These are phyloP conservation scores for Tragelaphus scriptus DNA, from an alignment of 2,113 vertebrate species.

Conservation along the genomic window DNA sequence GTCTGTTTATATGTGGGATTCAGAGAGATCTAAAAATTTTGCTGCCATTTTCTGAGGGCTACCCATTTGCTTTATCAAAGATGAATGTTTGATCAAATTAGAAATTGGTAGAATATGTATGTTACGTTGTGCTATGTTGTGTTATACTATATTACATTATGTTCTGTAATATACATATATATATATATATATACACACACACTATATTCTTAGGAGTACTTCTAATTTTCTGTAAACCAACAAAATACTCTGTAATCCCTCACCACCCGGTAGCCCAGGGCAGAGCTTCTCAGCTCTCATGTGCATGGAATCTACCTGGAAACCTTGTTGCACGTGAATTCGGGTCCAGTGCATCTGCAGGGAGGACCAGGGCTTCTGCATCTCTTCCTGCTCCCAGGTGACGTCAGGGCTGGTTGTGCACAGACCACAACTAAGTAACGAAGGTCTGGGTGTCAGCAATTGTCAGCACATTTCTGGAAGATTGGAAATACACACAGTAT, in stretches of 20 bases:
- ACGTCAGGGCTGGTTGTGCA: neutral
- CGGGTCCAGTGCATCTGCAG: neutral
- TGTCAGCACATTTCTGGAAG: neutral
- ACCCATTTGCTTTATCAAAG: neutral
- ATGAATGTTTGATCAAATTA: neutral
- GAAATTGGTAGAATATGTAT: neutral
- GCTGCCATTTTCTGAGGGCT: neutral
- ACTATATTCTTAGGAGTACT: neutral
- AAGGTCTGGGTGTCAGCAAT: neutral
- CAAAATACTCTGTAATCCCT: neutral
- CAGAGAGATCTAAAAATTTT: neutral
- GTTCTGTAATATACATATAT: neutral
- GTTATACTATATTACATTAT: neutral
- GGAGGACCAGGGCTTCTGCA: neutral
- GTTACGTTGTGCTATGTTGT: neutral
- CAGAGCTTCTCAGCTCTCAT: too few species aligned
- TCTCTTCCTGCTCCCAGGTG: neutral
- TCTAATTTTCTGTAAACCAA: neutral
- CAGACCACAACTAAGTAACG: too few species aligned
- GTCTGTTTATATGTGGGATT: neutral
- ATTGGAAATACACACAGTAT: neutral
- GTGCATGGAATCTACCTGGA: neutral
- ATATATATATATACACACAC: neutral
- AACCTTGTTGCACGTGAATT: neutral
- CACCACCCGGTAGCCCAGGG: neutral